These are phyloP conservation scores for Butorides virescens DNA, from an alignment of 2,113 vertebrate genomes.

Conservation along the genomic window DNA sequence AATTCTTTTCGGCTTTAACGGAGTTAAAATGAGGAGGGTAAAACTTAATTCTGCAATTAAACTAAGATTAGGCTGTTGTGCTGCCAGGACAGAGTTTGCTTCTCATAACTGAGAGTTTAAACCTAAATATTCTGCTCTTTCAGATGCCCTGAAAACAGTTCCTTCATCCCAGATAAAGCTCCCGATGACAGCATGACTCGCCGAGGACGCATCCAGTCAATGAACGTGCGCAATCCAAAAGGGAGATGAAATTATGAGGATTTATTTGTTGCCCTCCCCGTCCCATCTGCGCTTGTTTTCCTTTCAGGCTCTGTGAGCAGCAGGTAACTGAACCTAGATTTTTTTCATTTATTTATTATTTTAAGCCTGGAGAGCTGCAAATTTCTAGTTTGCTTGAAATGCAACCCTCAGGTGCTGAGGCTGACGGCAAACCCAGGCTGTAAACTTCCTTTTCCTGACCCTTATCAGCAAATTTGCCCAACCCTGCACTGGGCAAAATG, in stretches of 20 bases:
- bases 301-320: neutral
- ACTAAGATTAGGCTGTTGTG: too few relatives aligned
- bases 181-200: neutral
- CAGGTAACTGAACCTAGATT: neutral
- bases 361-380: neutral
- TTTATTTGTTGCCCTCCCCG: neutral
- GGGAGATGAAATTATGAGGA: neutral
- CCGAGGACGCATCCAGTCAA: neutral
- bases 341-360: neutral
- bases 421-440: neutral
- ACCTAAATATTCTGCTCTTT: neutral
- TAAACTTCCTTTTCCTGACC: neutral
- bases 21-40: neutral
- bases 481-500: accelerated
- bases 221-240: accelerated
- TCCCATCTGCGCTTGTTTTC: neutral
- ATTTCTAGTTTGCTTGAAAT: neutral
- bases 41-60: neutral
- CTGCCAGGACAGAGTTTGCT: accelerated
- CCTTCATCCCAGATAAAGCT: neutral
- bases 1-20: neutral
- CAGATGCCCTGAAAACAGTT: neutral
- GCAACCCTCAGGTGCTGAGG: neutral
- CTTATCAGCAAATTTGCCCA: neutral
- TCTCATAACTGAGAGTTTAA: neutral